Evolutionary conservation across 30 jellyfish, hydroid and myxozoan genomes (phyloP).

Genomic region (Haliclystus octoradiatus): DNA sequence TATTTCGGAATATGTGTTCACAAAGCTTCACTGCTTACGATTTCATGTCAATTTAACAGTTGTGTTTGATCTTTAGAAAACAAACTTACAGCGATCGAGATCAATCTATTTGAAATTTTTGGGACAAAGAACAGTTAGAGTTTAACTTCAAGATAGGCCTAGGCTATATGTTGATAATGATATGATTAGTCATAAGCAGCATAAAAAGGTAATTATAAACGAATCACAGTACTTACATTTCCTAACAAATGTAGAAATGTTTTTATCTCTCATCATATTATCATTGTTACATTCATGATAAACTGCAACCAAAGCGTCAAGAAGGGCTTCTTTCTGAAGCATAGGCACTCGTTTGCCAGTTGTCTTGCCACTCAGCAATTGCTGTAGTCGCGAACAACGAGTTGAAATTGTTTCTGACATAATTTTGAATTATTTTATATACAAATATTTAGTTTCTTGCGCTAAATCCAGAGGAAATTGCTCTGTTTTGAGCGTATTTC

Average conservation of each 20-base stretch:
- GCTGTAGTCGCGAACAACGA: slow-evolving; percentile 89
- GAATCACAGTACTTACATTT: slow-evolving; percentile 96
- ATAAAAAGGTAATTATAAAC: too few relatives aligned
- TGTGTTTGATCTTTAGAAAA: too few relatives aligned
- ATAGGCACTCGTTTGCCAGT: slow-evolving; percentile 87
- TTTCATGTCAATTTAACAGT: too few relatives aligned
- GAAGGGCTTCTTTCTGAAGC: slow-evolving; percentile 91
- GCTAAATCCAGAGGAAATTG: too few relatives aligned
- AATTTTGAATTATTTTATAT: not conserved
- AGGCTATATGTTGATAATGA: too few relatives aligned
- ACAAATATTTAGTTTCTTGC: not conserved
- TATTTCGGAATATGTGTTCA: too few relatives aligned
- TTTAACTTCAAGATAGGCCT: too few relatives aligned
- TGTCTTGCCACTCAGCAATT: slow-evolving; percentile 92
- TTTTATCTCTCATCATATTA: slow-evolving; percentile 77
- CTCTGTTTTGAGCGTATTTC: not conserved
- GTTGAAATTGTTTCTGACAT: slow-evolving; percentile 86
- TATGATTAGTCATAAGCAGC: too few relatives aligned
- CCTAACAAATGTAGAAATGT: slow-evolving; percentile 74
- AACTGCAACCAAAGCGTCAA: slow-evolving; percentile 85
- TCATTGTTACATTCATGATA: slow-evolving; percentile 77
- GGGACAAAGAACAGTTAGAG: too few relatives aligned
- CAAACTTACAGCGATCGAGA: too few relatives aligned
- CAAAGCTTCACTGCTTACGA: too few relatives aligned
- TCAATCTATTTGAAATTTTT: too few relatives aligned